Conservation (phyloP, 1,140 invertebrate genomes). For the Neodiprion fabricii region DNA sequence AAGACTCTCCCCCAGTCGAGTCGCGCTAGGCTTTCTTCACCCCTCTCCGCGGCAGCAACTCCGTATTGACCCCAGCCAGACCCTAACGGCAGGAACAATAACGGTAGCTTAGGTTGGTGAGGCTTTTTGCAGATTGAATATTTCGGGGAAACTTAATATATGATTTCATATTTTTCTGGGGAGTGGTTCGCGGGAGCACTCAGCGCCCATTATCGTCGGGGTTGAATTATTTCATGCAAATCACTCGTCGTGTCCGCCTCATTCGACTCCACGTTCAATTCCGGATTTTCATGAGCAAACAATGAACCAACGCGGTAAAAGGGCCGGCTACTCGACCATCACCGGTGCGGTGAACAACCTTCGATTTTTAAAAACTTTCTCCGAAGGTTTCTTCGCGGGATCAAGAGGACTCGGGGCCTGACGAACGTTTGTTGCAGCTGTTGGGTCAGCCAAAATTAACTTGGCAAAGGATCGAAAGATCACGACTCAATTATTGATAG, state of each 20-base stretch:
- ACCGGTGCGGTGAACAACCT: background rate
- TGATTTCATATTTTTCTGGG: constrained; percentile 16
- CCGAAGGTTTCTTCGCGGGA: background rate
- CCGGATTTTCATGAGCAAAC: background rate
- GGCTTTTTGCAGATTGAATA: constrained; percentile 39
- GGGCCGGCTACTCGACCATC: background rate
- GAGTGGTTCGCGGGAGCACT: constrained; percentile 8
- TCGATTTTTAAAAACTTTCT: background rate
- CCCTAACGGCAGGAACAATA: constrained; percentile 18
- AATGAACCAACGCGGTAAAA: background rate
- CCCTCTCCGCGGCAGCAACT: constrained; percentile 7
- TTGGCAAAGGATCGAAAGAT: background rate
- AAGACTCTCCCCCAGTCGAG: constrained; percentile 9
- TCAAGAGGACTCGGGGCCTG: background rate
- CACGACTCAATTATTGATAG: background rate
- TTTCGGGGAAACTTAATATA: constrained; percentile 34
- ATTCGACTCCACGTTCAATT: background rate
- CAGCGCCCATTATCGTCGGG: constrained; percentile 8
- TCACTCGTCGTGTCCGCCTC: background rate
- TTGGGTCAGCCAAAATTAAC: background rate
- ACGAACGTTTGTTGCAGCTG: background rate
- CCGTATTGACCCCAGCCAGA: background rate
- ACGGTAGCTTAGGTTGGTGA: constrained; percentile 26
- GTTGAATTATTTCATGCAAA: constrained; percentile 7
- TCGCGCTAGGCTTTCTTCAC: background rate